Percentiles rank a stretch among this genome's conserved stretches.
Evolutionary conservation across 1,140 invertebrate genomes (phyloP).

Genomic region (Planococcus citri): DNA sequence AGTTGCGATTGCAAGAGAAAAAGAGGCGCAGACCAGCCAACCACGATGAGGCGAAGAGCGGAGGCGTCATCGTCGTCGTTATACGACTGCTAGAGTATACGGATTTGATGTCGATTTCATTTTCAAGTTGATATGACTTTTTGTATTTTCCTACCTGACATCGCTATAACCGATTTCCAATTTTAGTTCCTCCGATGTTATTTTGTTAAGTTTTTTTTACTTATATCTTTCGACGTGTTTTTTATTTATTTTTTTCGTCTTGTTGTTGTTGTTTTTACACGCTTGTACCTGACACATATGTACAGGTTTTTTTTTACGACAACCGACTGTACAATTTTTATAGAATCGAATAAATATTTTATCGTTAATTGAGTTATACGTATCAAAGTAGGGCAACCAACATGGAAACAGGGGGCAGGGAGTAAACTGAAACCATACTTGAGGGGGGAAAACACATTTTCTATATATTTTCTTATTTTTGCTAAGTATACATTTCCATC

Average conservation of each 20-base stretch:
- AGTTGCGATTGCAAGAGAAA: neutral
- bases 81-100: neutral
- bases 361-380: too few relatives aligned
- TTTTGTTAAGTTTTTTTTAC: neutral
- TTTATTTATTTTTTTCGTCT: neutral
- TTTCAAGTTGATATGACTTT: conserved; percentile 12
- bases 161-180: conserved; percentile 16
- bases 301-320: neutral
- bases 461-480: too few relatives aligned
- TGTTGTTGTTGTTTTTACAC: neutral
- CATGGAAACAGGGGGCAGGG: too few relatives aligned
- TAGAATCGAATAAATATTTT: neutral
- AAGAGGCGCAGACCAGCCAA: too few relatives aligned
- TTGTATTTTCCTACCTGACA: conserved; percentile 19
- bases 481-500: too few relatives aligned
- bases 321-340: neutral
- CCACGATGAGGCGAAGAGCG: too few relatives aligned
- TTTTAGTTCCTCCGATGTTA: conserved; percentile 8
- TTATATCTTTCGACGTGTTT: neutral
- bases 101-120: conserved; percentile 14
- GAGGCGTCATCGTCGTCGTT: too few relatives aligned
- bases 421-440: too few relatives aligned
- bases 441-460: too few relatives aligned
- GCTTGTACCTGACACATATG: neutral
- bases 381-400: too few relatives aligned